phyloP scores from a whole-genome alignment of 2,888 invertebrate species.

The Nomada ruficornis region DNA sequence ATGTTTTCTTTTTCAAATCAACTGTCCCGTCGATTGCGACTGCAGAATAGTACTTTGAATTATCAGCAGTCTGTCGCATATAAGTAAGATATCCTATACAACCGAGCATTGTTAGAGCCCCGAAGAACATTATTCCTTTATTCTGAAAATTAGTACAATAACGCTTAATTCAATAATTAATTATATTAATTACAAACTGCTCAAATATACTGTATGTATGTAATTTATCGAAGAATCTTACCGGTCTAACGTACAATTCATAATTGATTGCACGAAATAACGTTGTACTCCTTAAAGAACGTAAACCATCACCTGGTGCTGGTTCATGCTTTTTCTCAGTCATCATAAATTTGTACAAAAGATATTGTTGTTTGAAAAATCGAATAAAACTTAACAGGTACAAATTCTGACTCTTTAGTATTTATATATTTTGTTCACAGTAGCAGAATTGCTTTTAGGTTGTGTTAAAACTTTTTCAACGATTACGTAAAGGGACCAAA shows the following conservation, averaged over 20 bases:
- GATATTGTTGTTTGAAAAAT: neutral
- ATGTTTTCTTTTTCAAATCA: slow-evolving; percentile 90
- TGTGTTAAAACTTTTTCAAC: neutral
- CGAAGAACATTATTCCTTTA: slow-evolving; percentile 93
- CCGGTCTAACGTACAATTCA: slow-evolving; percentile 95
- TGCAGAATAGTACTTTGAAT: slow-evolving; percentile 92
- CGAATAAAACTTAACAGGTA: neutral
- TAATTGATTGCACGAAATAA: slow-evolving; percentile 94
- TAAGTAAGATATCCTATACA: slow-evolving; percentile 93
- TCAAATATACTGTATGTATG: neutral
- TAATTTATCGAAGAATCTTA: slow-evolving; percentile 84
- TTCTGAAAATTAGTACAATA: slow-evolving; percentile 88
- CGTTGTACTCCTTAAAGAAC: slow-evolving; percentile 90
- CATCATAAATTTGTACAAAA: slow-evolving; percentile 44
- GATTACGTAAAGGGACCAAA: neutral
- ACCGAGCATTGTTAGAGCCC: slow-evolving; percentile 90
- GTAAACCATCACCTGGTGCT: slow-evolving; percentile 90
- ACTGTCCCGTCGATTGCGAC: slow-evolving; percentile 92
- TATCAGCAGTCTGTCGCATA: slow-evolving; percentile 92
- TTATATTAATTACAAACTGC: neutral
- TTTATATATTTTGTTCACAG: neutral
- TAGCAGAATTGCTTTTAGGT: neutral
- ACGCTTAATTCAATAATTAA: neutral
- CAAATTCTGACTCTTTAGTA: neutral
- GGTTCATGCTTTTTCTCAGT: slow-evolving; percentile 61